Conservation (phyloP, 2,113 vertebrate genomes). For the Syngnathus floridae region DNA sequence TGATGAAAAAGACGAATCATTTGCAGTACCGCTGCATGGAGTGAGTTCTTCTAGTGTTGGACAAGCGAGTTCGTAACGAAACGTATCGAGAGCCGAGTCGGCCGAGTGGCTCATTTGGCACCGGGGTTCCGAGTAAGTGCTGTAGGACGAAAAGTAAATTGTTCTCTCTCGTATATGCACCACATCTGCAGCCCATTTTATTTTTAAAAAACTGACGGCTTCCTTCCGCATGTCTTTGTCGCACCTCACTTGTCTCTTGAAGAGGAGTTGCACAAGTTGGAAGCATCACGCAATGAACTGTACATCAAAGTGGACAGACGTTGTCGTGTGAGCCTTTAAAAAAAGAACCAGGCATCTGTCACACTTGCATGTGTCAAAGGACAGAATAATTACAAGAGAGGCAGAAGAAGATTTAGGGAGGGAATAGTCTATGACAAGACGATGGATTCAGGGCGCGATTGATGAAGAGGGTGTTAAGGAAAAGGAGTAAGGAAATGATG, state of each 20-base stretch:
- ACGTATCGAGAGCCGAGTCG: not conserved
- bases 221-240: not conserved
- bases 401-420: constrained; percentile 14
- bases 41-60: not conserved
- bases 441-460: constrained; percentile 26
- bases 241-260: not conserved
- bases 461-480: constrained; percentile 30
- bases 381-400: constrained; percentile 7
- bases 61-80: not conserved
- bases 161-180: not conserved
- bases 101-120: constrained; percentile 4
- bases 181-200: constrained; percentile 32
- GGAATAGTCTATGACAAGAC: constrained; percentile 28
- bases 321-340: too few relatives aligned
- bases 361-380: not conserved
- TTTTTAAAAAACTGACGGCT: not conserved
- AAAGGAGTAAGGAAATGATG: constrained; percentile 33
- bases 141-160: not conserved
- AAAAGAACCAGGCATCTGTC: constrained; percentile 17
- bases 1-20: too few relatives aligned
- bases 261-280: constrained; percentile 11
- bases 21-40: too few relatives aligned
- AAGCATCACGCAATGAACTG: constrained; percentile 4
- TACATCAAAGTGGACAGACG: constrained; percentile 20
- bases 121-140: not conserved